Conservation (phyloP, 2,113 vertebrate species). For the Semnornis frantzii region DNA sequence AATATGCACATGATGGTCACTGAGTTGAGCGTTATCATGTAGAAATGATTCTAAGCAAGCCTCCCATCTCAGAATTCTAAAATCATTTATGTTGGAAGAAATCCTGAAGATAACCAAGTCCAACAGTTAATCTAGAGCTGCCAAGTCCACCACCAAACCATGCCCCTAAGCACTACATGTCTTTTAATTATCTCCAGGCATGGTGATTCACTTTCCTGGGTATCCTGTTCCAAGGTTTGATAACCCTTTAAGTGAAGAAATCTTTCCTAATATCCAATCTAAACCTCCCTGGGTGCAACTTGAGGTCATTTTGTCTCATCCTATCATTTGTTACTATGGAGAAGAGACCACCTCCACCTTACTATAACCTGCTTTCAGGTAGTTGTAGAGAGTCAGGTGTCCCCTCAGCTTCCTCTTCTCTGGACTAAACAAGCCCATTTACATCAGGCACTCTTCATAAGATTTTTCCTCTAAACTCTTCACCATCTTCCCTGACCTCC, state of each 20-base stretch:
- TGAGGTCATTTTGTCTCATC: background rate
- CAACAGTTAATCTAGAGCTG: accelerated
- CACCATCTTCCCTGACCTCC: background rate
- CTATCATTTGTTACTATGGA: background rate
- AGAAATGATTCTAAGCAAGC: background rate
- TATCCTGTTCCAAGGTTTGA: too few relatives aligned
- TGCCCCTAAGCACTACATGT: background rate
- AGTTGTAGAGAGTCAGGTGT: background rate
- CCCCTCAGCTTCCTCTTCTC: background rate
- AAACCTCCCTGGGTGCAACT: background rate
- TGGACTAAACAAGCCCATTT: background rate
- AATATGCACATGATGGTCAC: background rate
- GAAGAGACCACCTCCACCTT: background rate
- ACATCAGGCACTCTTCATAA: background rate
- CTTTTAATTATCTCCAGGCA: background rate
- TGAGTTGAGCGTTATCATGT: background rate
- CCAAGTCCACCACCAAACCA: background rate
- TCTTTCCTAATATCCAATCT: background rate
- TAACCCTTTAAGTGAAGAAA: too few relatives aligned
- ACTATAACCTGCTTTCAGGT: background rate
- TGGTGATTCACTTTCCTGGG: too few relatives aligned
- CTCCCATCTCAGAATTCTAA: background rate
- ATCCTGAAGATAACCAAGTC: background rate
- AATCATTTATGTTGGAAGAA: background rate
- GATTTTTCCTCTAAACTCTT: background rate